phyloP scores from a whole-genome alignment of 2,888 invertebrate genomes.

The Drosophila pseudotakahashii region DNA sequence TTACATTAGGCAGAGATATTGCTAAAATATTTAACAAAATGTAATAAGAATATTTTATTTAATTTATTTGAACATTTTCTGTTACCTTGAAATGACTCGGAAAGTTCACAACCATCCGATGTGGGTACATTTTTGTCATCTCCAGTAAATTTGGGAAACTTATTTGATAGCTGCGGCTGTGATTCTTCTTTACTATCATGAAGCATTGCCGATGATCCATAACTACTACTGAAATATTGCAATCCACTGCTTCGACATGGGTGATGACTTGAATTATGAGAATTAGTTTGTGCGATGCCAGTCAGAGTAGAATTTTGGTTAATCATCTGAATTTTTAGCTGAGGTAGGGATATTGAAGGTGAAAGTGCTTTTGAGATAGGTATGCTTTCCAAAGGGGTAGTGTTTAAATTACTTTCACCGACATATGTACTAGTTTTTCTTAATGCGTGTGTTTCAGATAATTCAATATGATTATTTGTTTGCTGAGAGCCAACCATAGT shows the following conservation, averaged over 20 bases:
- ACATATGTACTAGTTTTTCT: slow-evolving; percentile 42
- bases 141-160: slow-evolving; percentile 21
- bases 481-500: slow-evolving; percentile 73
- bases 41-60: not conserved
- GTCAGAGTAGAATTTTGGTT: slow-evolving; percentile 4
- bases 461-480: slow-evolving; percentile 38
- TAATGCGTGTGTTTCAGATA: slow-evolving; percentile 25
- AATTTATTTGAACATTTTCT: not conserved
- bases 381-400: slow-evolving; percentile 14
- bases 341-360: slow-evolving; percentile 29
- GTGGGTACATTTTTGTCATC: slow-evolving; percentile 21
- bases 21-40: slow-evolving; percentile 41
- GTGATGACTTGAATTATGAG: slow-evolving; percentile 33
- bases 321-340: slow-evolving; percentile 28
- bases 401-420: slow-evolving; percentile 32
- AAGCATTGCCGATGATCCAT: slow-evolving; percentile 35
- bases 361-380: slow-evolving; percentile 21
- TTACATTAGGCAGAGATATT: slow-evolving; percentile 52
- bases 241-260: slow-evolving; percentile 21
- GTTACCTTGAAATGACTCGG: slow-evolving; percentile 53
- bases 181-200: slow-evolving; percentile 38
- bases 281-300: slow-evolving; percentile 22
- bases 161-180: slow-evolving; percentile 15
- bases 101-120: slow-evolving; percentile 41
- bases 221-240: slow-evolving; percentile 49